These are phyloP conservation scores for Miniopterus natalensis DNA, from an alignment of 2,113 vertebrate genomes.

Conservation along the genomic window DNA sequence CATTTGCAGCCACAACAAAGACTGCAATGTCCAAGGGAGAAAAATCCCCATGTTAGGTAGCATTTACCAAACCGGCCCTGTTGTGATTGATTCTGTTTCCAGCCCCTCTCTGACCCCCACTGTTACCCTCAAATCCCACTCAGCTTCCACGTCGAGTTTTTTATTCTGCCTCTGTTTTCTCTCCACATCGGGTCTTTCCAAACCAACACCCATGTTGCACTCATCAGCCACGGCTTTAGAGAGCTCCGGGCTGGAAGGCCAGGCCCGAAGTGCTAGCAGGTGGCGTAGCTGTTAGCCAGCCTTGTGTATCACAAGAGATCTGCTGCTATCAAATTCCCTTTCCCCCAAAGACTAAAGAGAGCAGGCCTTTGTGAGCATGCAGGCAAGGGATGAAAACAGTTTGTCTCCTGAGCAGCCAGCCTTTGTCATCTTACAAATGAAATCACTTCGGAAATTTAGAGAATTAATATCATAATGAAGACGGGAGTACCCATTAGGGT, in stretches of 20 bases:
- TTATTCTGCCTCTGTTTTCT: conserved; percentile 72
- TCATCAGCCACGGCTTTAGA: conserved; percentile 87
- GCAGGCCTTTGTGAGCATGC: conserved; percentile 90
- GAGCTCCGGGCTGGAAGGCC: conserved; percentile 88
- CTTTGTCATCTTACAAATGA: conserved; percentile 97
- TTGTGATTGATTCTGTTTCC: conserved; percentile 83
- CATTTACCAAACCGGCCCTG: conserved; percentile 80
- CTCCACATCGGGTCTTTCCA: conserved; percentile 56
- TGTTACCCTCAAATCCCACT: conserved; percentile 86
- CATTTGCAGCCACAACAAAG: conserved; percentile 84
- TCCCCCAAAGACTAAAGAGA: conserved; percentile 90
- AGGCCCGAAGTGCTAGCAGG: conserved; percentile 92
- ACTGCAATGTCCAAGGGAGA: conserved; percentile 75
- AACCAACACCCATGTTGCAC: conserved; percentile 84
- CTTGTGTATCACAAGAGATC: conserved; percentile 94
- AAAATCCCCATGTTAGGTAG: conserved; percentile 83
- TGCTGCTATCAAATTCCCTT: conserved; percentile 94
- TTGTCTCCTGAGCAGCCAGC: conserved; percentile 94
- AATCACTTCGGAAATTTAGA: conserved; percentile 96
- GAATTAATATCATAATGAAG: conserved; percentile 99
- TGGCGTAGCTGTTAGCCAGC: conserved; percentile 92
- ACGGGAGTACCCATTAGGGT: conserved; percentile 96
- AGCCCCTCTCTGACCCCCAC: conserved; percentile 85
- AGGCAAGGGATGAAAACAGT: conserved; percentile 93
- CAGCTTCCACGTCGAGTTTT: conserved; percentile 84